Percentiles rank a stretch among this genome's conserved stretches.
These are phyloP conservation scores for Pogonocherus hispidulus DNA, from an alignment of 2,888 invertebrate genomes.

Conservation along the genomic window DNA sequence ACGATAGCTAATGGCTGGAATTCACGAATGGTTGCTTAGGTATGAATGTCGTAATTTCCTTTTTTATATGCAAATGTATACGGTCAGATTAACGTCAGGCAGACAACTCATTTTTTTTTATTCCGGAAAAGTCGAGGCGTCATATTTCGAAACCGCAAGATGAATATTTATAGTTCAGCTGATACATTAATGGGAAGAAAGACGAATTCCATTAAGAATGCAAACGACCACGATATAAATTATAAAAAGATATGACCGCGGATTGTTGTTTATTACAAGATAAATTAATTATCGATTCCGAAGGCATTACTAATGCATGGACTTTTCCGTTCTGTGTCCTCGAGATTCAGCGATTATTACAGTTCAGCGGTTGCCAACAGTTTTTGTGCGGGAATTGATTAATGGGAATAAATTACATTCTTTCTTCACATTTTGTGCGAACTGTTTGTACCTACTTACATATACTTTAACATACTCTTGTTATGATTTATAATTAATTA, in stretches of 20 bases:
- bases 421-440: too few species aligned
- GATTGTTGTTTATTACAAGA: conserved; percentile 18
- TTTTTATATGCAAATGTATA: neutral
- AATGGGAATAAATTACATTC: too few species aligned
- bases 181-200: neutral
- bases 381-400: neutral
- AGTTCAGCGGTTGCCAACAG: neutral
- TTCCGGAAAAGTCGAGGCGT: neutral
- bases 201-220: conserved; percentile 20
- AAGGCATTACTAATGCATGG: conserved; percentile 18
- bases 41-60: too few species aligned
- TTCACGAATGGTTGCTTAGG: too few species aligned
- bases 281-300: conserved; percentile 21
- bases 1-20: too few species aligned
- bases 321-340: conserved; percentile 20
- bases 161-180: neutral
- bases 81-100: neutral
- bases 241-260: conserved; percentile 20
- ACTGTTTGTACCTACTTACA: too few species aligned
- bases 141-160: neutral
- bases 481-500: too few species aligned
- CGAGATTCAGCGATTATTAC: neutral
- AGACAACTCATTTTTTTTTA: neutral
- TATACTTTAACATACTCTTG: too few species aligned
- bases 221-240: conserved; percentile 24